These are phyloP conservation scores for Ellobium chinense DNA, from an alignment of 2,888 invertebrate species.

Conservation along the genomic window DNA sequence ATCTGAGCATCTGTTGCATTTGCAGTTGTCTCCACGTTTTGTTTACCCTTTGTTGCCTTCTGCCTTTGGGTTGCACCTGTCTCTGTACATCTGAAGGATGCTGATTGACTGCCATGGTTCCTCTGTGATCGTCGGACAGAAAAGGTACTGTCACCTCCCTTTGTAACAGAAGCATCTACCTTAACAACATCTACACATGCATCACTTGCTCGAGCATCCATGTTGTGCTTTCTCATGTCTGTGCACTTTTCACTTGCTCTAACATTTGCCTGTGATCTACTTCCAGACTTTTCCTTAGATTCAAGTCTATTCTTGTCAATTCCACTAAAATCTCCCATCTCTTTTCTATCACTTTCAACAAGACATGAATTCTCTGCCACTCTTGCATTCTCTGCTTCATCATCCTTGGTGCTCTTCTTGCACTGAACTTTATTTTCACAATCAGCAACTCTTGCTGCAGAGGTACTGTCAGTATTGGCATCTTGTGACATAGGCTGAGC, in stretches of 20 bases:
- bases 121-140: not conserved
- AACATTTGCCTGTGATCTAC: constrained; percentile 8
- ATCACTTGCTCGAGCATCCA: constrained; percentile 24
- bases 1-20: too few relatives aligned
- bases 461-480: too few relatives aligned
- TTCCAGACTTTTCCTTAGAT: not conserved
- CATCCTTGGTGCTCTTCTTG: not conserved
- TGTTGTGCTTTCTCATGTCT: constrained; percentile 19
- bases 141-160: constrained; percentile 11
- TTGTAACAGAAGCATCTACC: not conserved
- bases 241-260: constrained; percentile 30
- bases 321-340: not conserved
- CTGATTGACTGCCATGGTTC: too few relatives aligned
- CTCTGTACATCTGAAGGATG: too few relatives aligned
- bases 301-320: not conserved
- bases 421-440: too few relatives aligned
- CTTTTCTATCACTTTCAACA: not conserved
- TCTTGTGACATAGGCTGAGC: too few relatives aligned
- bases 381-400: not conserved
- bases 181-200: not conserved
- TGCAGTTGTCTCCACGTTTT: too few relatives aligned
- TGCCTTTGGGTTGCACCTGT: too few relatives aligned
- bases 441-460: too few relatives aligned
- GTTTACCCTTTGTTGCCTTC: too few relatives aligned
- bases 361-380: not conserved